Evolutionary conservation across 2,797 vertebrate species (phyloP).

Genomic region (Podarcis siculus): DNA sequence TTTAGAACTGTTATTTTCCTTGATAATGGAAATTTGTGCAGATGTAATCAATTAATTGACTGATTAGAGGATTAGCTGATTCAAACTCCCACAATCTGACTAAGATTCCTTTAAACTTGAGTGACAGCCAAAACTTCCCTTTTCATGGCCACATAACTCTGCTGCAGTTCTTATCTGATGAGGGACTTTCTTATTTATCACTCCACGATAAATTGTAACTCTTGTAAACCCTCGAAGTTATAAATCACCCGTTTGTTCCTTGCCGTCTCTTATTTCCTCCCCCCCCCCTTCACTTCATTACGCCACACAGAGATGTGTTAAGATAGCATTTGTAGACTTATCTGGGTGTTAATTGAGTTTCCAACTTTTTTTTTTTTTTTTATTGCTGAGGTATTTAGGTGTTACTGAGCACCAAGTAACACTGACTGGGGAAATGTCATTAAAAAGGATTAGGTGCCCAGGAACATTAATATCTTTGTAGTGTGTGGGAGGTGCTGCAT

Average conservation of each 20-base stretch:
- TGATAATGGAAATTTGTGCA: background rate
- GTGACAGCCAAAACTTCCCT: background rate
- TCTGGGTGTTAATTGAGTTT: constrained; percentile 31
- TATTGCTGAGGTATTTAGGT: constrained; percentile 9
- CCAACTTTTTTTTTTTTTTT: background rate
- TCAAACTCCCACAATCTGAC: background rate
- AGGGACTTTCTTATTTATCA: constrained; percentile 29
- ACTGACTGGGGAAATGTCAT: background rate
- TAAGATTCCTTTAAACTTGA: background rate
- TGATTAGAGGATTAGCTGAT: background rate
- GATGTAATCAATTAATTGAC: background rate
- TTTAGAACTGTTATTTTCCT: background rate
- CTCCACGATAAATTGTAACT: background rate
- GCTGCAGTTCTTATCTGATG: constrained; percentile 9
- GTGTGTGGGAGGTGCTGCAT: background rate
- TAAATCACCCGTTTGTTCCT: background rate
- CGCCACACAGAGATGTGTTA: background rate
- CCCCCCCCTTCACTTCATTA: background rate
- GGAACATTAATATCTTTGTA: background rate
- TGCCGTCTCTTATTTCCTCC: background rate
- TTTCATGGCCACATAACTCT: background rate
- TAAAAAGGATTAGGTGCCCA: constrained; percentile 2
- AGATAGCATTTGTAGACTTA: background rate
- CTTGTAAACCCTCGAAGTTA: background rate
- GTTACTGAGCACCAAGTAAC: constrained; percentile 19